A percentile compares a stretch with the other conserved stretches of the same genome.
Conservation (phyloP, 2,797 vertebrate genomes). For the Crenichthys baileyi region DNA sequence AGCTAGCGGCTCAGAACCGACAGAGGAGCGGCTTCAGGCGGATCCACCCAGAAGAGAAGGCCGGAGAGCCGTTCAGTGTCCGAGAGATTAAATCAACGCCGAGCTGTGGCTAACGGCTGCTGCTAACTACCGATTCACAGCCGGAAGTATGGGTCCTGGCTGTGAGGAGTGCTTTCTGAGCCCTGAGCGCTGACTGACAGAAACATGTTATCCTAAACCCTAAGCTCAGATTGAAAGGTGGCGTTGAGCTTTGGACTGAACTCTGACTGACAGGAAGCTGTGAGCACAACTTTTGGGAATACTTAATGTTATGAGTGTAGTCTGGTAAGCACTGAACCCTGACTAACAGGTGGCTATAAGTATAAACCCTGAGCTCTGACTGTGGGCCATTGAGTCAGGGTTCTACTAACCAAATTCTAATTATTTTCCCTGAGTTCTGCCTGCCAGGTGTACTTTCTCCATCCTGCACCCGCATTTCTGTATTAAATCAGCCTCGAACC, state of each 20-base stretch:
- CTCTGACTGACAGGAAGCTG: background rate
- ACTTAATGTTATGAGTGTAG: too few species aligned
- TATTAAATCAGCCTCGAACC: too few species aligned
- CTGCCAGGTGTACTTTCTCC: background rate
- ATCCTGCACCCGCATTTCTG: background rate
- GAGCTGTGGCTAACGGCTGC: conserved; percentile 5
- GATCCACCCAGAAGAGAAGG: background rate
- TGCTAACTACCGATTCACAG: conserved; percentile 18
- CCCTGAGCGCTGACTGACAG: background rate
- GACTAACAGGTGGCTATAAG: background rate
- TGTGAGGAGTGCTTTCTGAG: too few species aligned
- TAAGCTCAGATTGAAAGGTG: background rate
- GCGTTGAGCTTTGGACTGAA: background rate
- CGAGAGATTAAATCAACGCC: background rate
- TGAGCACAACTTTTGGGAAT: too few species aligned
- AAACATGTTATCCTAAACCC: background rate
- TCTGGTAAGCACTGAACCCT: background rate
- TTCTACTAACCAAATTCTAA: too few species aligned
- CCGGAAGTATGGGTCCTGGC: conserved; percentile 38
- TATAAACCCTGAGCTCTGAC: fast-evolving
- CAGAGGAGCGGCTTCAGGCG: background rate
- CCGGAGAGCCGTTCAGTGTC: too few species aligned
- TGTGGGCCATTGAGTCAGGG: background rate
- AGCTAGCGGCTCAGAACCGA: background rate
- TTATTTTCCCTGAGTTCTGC: background rate